Evolutionary conservation across 2,888 invertebrate genomes (phyloP).

Genomic region (Tenthredo livida): DNA sequence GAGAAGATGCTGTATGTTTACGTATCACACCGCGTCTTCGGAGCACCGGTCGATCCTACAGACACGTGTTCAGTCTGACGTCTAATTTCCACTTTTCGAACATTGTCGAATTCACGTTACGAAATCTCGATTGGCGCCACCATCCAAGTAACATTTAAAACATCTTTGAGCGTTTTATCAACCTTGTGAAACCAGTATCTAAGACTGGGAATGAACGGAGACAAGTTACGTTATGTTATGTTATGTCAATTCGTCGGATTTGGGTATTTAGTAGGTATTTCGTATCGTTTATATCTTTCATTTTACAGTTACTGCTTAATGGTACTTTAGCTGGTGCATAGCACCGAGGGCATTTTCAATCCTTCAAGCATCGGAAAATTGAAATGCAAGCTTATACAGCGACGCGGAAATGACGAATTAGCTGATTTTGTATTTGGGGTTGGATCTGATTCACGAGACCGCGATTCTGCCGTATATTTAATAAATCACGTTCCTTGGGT

Average conservation of each 20-base stretch:
- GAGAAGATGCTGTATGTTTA: neutral
- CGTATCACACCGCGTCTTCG: neutral
- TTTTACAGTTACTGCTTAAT: neutral
- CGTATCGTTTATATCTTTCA: neutral
- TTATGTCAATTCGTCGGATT: neutral
- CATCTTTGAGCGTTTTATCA: neutral
- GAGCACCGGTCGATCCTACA: conserved; percentile 16
- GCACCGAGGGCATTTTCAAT: too few species aligned
- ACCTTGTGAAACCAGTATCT: neutral
- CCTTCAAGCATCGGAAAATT: too few species aligned
- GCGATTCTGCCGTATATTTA: neutral
- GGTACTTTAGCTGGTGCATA: too few species aligned
- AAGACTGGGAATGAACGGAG: neutral
- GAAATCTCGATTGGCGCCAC: neutral
- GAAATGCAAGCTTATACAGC: neutral
- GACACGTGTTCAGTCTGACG: conserved; percentile 11
- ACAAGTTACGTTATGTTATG: neutral
- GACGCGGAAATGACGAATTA: neutral
- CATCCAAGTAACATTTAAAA: neutral
- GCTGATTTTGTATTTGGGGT: neutral
- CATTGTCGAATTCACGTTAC: neutral
- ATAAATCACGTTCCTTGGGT: neutral
- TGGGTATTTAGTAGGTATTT: neutral
- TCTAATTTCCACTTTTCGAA: neutral
- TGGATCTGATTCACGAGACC: neutral